phyloP scores from a whole-genome alignment of 2,113 vertebrate genomes.

The Crotophaga sulcirostris region DNA sequence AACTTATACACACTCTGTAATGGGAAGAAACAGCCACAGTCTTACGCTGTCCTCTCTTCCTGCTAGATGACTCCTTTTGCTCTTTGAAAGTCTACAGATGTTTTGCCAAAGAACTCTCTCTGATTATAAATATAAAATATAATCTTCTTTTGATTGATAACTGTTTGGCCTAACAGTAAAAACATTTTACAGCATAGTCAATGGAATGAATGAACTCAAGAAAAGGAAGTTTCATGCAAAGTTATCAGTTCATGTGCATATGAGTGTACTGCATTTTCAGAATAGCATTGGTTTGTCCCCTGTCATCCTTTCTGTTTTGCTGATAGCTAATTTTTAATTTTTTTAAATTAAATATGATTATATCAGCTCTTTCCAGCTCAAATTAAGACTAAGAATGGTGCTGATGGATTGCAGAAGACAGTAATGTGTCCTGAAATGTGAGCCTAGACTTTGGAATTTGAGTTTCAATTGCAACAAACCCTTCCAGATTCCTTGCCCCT shows the following conservation, averaged over 20 bases:
- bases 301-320: background rate
- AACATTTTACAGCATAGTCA: background rate
- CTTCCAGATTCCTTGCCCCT: conserved; percentile 14
- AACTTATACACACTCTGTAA: background rate
- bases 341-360: background rate
- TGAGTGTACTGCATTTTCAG: background rate
- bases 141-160: background rate
- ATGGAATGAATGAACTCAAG: background rate
- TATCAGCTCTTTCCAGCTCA: background rate
- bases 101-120: background rate
- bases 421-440: background rate
- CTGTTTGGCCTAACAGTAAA: background rate
- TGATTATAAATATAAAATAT: background rate
- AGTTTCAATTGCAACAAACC: background rate
- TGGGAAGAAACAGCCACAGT: background rate
- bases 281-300: background rate
- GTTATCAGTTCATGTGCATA: background rate
- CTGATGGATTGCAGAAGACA: background rate
- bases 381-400: background rate
- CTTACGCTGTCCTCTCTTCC: background rate
- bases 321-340: background rate
- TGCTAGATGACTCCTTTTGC: background rate
- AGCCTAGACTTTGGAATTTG: conserved; percentile 1
- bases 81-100: background rate
- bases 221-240: background rate